A percentile compares a stretch with the other conserved stretches of the same genome.
phyloP scores from a whole-genome alignment of 2,888 invertebrate species.

The Drosophila koepferae region DNA sequence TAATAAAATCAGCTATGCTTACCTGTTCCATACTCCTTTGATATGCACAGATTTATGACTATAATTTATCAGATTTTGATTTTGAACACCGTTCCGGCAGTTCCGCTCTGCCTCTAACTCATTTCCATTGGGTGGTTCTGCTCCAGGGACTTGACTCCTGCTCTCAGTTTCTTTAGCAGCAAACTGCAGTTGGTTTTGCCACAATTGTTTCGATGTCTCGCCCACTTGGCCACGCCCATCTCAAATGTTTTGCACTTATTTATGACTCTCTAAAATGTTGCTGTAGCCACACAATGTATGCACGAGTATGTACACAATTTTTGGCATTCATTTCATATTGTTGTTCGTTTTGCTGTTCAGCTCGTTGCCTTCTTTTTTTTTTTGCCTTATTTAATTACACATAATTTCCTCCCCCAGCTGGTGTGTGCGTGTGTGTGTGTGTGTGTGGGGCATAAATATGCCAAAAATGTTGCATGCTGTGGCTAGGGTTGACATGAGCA shows the following conservation, averaged over 20 bases:
- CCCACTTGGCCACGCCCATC: not conserved
- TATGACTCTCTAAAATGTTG: constrained; percentile 35
- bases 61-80: constrained; percentile 10
- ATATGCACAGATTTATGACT: not conserved
- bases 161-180: not conserved
- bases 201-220: not conserved
- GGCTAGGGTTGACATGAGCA: constrained; percentile 36
- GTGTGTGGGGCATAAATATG: constrained; percentile 48
- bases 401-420: constrained; percentile 51
- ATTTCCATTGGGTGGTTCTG: not conserved
- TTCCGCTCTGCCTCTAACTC: no score
- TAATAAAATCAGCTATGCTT: not conserved
- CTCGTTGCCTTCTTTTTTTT: constrained; percentile 18
- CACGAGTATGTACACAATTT: constrained; percentile 36
- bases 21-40: not conserved
- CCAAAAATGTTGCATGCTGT: constrained; percentile 57
- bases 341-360: constrained; percentile 31
- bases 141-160: not conserved
- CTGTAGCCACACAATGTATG: constrained; percentile 17
- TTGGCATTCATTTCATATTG: constrained; percentile 61
- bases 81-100: not conserved
- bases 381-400: constrained; percentile 62
- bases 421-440: constrained; percentile 6
- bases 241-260: constrained; percentile 48
- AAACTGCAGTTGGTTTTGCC: not conserved